Evolutionary conservation across 1,140 invertebrate genomes (phyloP), one percentile per base, ranked within the genome.

Genomic region (Mya arenaria): DNA sequence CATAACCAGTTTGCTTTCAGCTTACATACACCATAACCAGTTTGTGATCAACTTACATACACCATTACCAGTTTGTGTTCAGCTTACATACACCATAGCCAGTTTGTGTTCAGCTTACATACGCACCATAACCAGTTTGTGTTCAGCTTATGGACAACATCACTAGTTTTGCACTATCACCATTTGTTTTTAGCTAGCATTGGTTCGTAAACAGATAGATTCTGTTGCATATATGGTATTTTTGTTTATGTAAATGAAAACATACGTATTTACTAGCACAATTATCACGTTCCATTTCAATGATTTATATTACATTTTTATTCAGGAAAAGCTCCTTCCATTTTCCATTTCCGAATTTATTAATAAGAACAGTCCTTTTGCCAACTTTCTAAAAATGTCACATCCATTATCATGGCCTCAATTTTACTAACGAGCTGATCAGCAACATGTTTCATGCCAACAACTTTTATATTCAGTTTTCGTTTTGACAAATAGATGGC

Each of bases 401-500:
- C 62, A 5, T 72, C 30, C 25, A 23, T 68, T 37, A 78, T 60
- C 0, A 55, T 19, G 1, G 15, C 17, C 10, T 62, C 44, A 4
- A 85, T 69, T 25, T 85, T 25, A 1, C 68, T 62, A 5, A 41
- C 34, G 19, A 85, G 23, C 19, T 73, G 58, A 25, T 73, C 48
- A 41, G 69, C 80, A 48, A 48, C 30, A 44, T 37, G 37, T 37
- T 78, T 82, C 39, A 32, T 55, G 10, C 84, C 84, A n/a, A 78
- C 79, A 17, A 85, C 62, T 19, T 65, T 36, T 44, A 82, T 55
- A n/a, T n/a, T 25, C 6, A 39, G 23, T 34, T 68, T 30, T n/a
- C 66, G 36, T 28, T 58, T 30, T n/a, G 60, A 28, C 2, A 28
- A 10, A 56, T 77, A 77, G 10, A 82, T 17, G 1, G 41, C 48